These are phyloP conservation scores for Chloropsis hardwickii DNA, from an alignment of 2,113 vertebrate species.

Conservation along the genomic window DNA sequence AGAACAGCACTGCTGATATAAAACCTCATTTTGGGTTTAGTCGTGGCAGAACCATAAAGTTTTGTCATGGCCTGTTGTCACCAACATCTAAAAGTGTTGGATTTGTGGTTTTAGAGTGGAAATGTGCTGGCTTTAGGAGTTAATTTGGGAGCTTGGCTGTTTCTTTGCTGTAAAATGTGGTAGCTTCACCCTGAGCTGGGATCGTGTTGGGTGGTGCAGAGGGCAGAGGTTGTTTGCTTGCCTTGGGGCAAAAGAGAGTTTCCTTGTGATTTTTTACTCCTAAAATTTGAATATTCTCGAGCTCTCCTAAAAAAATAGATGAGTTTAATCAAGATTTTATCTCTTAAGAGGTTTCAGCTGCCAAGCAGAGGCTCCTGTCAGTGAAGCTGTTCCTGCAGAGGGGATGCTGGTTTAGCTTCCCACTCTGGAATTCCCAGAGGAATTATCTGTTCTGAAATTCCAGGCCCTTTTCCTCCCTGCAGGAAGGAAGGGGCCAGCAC, in stretches of 20 bases:
- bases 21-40: neutral
- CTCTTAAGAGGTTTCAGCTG: neutral
- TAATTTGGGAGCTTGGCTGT: neutral
- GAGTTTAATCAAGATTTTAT: neutral
- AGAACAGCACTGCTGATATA: neutral
- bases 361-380: neutral
- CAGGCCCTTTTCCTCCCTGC: neutral
- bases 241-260: neutral
- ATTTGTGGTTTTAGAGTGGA: neutral
- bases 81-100: neutral
- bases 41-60: neutral
- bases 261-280: neutral
- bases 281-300: neutral
- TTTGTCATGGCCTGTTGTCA: neutral
- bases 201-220: neutral
- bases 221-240: neutral
- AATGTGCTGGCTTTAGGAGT: neutral
- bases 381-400: neutral
- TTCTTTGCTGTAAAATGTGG: neutral
- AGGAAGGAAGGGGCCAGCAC: neutral
- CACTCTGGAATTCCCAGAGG: neutral
- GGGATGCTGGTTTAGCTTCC: neutral
- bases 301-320: neutral
- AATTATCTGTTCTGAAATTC: neutral
- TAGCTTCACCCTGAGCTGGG: neutral